Percentiles rank a stretch among this genome's conserved stretches.
Evolutionary conservation across 1,140 invertebrate genomes (phyloP).

Genomic region (Leucophenga varia): DNA sequence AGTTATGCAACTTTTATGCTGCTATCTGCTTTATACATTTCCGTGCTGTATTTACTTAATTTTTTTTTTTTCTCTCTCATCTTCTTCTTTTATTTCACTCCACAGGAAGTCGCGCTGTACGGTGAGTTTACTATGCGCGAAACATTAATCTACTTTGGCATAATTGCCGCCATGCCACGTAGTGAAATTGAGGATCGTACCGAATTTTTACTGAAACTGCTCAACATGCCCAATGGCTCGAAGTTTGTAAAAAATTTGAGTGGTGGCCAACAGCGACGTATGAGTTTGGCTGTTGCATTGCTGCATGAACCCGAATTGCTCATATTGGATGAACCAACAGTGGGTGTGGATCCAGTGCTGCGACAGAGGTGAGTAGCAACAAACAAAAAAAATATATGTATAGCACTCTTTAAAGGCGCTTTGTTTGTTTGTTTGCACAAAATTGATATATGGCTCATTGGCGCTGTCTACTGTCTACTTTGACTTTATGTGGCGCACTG

Average conservation of each 20-base stretch:
- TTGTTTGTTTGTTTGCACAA: constrained; percentile 57
- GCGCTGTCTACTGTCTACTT: too few relatives aligned
- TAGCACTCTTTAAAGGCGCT: not conserved
- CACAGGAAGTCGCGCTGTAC: constrained; percentile 86
- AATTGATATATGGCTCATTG: not conserved
- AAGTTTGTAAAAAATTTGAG: constrained; percentile 82
- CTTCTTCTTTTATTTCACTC: constrained; percentile 20
- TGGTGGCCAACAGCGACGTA: constrained; percentile 86
- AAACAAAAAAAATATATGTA: constrained; percentile 3
- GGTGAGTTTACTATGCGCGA: constrained; percentile 89
- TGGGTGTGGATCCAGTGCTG: constrained; percentile 91
- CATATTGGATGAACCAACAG: constrained; percentile 92
- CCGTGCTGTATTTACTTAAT: too few relatives aligned
- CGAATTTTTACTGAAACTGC: constrained; percentile 78
- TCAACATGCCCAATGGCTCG: constrained; percentile 68
- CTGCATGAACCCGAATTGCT: constrained; percentile 87
- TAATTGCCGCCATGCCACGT: constrained; percentile 79
- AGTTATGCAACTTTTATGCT: too few relatives aligned
- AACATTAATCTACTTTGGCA: constrained; percentile 89
- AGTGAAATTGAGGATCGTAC: constrained; percentile 73
- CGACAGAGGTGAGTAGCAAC: constrained; percentile 69
- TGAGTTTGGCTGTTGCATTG: constrained; percentile 84
- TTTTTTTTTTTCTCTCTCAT: constrained; percentile 3
- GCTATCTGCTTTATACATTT: too few relatives aligned
- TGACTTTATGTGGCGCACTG: too few relatives aligned